Percentiles rank a stretch among this genome's conserved stretches.
Conservation (phyloP, 2,888 invertebrate species). For the Acrobasis repandana region DNA sequence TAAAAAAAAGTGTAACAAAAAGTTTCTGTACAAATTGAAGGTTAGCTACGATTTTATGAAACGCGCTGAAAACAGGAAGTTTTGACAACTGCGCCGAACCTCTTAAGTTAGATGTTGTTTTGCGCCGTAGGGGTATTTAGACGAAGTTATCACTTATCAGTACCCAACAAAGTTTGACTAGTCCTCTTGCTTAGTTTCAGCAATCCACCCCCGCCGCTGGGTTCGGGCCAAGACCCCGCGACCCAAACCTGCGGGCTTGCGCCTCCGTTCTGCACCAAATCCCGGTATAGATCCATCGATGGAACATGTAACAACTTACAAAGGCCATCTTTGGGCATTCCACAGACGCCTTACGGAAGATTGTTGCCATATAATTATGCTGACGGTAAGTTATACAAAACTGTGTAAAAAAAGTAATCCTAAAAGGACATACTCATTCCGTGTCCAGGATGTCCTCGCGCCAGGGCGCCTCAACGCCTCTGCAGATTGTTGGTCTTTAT, state of each 20-base stretch:
- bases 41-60: no score
- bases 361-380: slow-evolving; percentile 85
- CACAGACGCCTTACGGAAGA: slow-evolving; percentile 87
- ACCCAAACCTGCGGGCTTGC: slow-evolving; percentile 75
- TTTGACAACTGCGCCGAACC: no score
- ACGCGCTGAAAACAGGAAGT: no score
- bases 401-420: no score
- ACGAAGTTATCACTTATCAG: slow-evolving; percentile 5
- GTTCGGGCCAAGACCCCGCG: slow-evolving; percentile 67
- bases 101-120: not conserved
- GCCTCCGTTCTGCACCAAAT: slow-evolving; percentile 73
- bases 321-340: slow-evolving; percentile 91
- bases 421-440: no score
- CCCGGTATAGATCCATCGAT: slow-evolving; percentile 89
- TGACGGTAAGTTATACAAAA: slow-evolving; percentile 81
- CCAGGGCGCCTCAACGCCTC: no score
- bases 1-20: no score
- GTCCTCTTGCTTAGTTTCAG: slow-evolving; percentile 56
- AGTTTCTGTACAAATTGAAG: no score
- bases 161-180: slow-evolving; percentile 11
- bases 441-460: no score
- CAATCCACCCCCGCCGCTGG: slow-evolving; percentile 69
- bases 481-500: no score
- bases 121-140: not conserved
- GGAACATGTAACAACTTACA: slow-evolving; percentile 97